A percentile compares a stretch with the other conserved stretches of the same genome.
Conservation (phyloP, 2,888 invertebrate species). For the Macrosiphum euphorbiae region DNA sequence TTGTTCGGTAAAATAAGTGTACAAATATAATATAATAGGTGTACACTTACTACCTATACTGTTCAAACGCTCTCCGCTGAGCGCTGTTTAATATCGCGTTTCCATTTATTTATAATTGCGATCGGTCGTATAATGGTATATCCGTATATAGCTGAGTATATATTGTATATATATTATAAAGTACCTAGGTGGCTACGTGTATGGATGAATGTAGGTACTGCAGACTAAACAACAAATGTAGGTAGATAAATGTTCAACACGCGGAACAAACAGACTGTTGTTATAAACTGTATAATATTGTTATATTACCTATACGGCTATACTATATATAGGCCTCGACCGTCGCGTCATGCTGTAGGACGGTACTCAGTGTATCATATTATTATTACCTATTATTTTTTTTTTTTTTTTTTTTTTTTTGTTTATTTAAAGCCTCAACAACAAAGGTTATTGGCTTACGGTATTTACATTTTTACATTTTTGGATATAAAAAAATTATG, state of each 20-base stretch:
- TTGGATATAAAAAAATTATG: no score
- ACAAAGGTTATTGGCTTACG: no score
- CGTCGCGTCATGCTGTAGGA: background rate
- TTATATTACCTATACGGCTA: background rate
- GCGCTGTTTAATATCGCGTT: background rate
- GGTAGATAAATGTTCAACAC: background rate
- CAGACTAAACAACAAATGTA: background rate
- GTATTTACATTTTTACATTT: no score
- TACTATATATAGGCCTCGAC: background rate
- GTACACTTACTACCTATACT: no score
- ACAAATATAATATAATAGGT: no score
- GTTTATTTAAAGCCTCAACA: no score
- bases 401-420: no score
- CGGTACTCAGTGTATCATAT: background rate
- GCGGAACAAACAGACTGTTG: background rate
- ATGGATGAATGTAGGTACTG: background rate
- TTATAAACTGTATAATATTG: background rate
- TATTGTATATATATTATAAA: background rate
- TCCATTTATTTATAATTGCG: conserved; percentile 6
- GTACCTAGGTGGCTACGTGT: background rate
- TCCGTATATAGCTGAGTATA: background rate
- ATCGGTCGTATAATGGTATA: background rate
- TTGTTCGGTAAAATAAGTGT: background rate
- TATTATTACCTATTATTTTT: no score
- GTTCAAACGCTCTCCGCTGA: background rate